These are phyloP conservation scores for Folsomia manolachei DNA, from an alignment of 2,888 invertebrate species.

Conservation along the genomic window DNA sequence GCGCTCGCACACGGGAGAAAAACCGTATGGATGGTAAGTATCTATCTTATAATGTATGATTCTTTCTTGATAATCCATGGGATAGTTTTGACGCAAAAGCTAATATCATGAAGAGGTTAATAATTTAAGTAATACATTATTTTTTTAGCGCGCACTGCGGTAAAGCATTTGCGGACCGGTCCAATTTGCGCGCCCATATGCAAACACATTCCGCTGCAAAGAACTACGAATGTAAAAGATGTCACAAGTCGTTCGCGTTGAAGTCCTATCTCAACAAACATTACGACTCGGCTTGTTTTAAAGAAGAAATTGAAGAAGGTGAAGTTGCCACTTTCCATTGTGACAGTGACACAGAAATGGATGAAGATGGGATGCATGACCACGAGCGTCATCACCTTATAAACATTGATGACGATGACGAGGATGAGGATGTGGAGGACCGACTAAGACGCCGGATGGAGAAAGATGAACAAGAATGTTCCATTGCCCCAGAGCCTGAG, in stretches of 20 bases:
- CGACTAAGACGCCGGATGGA: not conserved
- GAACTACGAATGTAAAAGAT: conserved; percentile 81
- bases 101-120: too few relatives aligned
- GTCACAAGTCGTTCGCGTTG: conserved; percentile 87
- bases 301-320: conserved; percentile 54
- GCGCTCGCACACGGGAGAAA: conserved; percentile 88
- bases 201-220: conserved; percentile 90
- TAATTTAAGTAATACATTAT: too few relatives aligned
- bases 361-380: not conserved
- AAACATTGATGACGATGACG: not conserved
- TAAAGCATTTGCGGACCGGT: conserved; percentile 76
- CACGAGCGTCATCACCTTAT: too few relatives aligned
- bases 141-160: conserved; percentile 71
- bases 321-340: not conserved
- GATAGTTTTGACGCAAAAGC: too few relatives aligned
- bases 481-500: not conserved
- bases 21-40: conserved; percentile 76
- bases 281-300: conserved; percentile 82
- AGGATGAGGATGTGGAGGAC: not conserved
- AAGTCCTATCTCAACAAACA: conserved; percentile 95
- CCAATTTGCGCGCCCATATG: conserved; percentile 90
- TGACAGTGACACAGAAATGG: not conserved
- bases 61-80: not conserved
- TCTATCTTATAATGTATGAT: not conserved
- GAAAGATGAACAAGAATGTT: too few relatives aligned